Evolutionary conservation across 2,888 invertebrate genomes (phyloP), one percentile per base, ranked within the genome.

Genomic region (Cataglyphis livida): DNA sequence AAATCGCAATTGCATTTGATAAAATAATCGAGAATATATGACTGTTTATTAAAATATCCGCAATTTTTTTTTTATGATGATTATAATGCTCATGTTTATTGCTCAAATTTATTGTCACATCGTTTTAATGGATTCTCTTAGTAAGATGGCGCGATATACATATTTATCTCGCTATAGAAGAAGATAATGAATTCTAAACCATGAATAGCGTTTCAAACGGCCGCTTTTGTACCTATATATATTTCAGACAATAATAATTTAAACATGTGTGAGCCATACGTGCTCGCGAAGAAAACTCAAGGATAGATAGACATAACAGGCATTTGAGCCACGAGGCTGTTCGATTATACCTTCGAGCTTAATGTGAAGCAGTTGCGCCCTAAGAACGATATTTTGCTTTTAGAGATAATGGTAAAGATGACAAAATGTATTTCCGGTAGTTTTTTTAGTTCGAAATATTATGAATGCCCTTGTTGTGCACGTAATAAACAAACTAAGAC

Each of bases 251-350:
- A 94, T 93, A 93, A 93, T 93, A 92, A 93, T 93, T 93, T 91
- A 92, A 91, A 93, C 93, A 93, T 91, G 93, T 94, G 94, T 91
- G 92, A 92, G 86, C 93, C 93, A 93, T 93, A 93, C 93, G 93
- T 88, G 92, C 90, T 81, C 84, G 84, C 70, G 73, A 83, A 89
- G 86, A 83, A 87, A 84, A 85, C 88, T 88, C 85, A 85, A 88
- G 91, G 92, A 93, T 92, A 90, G 91, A 92, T 91, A 92, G 92
- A 91, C 91, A 89, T 90, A 91, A 91, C 92, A 90, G 92, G 89
- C 90, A 88, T 85, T 87, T 84, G 38, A 79, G 38, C 74, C 25
- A 71, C 65, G 76, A 41, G 35, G 84, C 87, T 88, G 90, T 87
- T 88, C 87, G 86, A 84, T 85, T 89, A 88, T 79, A 87, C 86